These are phyloP conservation scores for Charaxes varanes DNA, from an alignment of 1,140 invertebrate species.

Conservation along the genomic window DNA sequence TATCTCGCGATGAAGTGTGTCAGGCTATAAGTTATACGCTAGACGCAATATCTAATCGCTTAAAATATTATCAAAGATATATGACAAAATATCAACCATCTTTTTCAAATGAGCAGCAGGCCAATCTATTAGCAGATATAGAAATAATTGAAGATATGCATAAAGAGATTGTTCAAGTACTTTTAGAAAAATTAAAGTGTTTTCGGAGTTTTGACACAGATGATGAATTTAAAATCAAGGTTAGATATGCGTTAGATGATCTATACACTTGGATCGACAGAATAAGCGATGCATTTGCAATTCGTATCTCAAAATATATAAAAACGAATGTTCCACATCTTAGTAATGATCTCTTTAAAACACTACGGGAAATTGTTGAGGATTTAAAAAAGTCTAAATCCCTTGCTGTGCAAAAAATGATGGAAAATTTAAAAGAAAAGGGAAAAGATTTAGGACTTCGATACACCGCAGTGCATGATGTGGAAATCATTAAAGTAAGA, in stretches of 20 bases:
- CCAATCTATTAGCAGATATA: constrained; percentile 39
- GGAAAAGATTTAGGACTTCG: constrained; percentile 46
- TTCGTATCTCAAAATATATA: constrained; percentile 43
- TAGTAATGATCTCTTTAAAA: constrained; percentile 49
- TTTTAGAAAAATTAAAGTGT: constrained; percentile 47
- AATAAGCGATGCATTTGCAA: constrained; percentile 45
- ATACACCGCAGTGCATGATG: constrained; percentile 40
- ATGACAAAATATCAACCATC: constrained; percentile 35
- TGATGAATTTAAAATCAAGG: constrained; percentile 42
- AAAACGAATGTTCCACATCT: constrained; percentile 39
- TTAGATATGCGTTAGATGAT: constrained; percentile 33
- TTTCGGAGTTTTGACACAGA: constrained; percentile 36
- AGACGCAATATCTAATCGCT: constrained; percentile 36
- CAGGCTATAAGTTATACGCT: constrained; percentile 50
- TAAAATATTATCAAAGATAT: constrained; percentile 52
- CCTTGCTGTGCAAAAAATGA: constrained; percentile 30
- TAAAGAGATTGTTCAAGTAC: constrained; percentile 30
- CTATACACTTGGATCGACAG: constrained; percentile 54
- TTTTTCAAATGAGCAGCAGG: constrained; percentile 38
- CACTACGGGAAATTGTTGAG: constrained; percentile 52
- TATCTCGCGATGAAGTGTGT: constrained; percentile 41
- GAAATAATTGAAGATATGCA: constrained; percentile 67
- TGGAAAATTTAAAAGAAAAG: constrained; percentile 41
- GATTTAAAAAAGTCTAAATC: constrained; percentile 35
- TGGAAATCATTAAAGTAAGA: constrained; percentile 54